These are phyloP conservation scores for Yponomeuta malinellus DNA, from an alignment of 2,888 invertebrate genomes.

Conservation along the genomic window DNA sequence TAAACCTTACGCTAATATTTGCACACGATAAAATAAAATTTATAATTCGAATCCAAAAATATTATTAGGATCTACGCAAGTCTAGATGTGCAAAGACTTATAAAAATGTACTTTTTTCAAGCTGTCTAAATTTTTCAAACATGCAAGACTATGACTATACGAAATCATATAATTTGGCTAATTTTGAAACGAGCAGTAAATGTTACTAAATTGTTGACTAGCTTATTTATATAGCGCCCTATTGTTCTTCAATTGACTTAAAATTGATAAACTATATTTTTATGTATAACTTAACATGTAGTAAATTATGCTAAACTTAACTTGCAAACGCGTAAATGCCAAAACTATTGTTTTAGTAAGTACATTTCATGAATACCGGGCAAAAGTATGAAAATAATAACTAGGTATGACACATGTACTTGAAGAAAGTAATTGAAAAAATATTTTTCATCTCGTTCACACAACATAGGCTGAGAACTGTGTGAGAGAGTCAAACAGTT, in stretches of 20 bases:
- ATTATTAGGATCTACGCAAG: not conserved
- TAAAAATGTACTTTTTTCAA: too few species aligned
- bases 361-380: not conserved
- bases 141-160: too few species aligned
- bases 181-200: not conserved
- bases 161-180: not conserved
- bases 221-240: not conserved
- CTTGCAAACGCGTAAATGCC: not conserved
- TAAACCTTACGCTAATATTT: not conserved
- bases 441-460: too few species aligned
- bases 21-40: not conserved
- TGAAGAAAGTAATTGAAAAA: too few species aligned
- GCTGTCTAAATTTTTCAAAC: too few species aligned
- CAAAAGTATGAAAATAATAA: not conserved
- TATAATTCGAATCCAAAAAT: not conserved
- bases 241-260: not conserved
- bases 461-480: too few species aligned
- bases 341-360: not conserved
- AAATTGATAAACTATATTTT: not conserved
- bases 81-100: not conserved
- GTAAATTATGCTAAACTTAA: not conserved
- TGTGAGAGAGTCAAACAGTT: too few species aligned
- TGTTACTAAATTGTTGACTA: not conserved
- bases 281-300: not conserved
- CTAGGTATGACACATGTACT: not conserved